phyloP scores from a whole-genome alignment of 1,140 invertebrate species.

The Meteorus sp. region DNA sequence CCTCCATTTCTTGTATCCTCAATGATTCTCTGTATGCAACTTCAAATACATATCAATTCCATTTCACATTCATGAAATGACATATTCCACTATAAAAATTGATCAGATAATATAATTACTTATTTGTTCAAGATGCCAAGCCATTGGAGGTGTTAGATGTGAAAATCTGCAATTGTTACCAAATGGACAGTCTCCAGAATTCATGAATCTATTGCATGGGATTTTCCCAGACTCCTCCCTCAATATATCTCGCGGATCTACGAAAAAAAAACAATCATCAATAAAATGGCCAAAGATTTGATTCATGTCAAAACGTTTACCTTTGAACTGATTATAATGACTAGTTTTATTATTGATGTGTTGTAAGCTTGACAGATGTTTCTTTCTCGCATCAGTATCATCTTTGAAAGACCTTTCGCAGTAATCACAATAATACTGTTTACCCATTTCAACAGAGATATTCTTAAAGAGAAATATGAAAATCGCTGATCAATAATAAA shows the following conservation, averaged over 20 bases:
- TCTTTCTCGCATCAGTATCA: slow-evolving; percentile 63
- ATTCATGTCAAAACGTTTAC: slow-evolving; percentile 44
- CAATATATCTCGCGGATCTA: slow-evolving; percentile 65
- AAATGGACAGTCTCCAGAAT: slow-evolving; percentile 64
- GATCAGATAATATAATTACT: slow-evolving; percentile 50
- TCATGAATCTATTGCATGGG: slow-evolving; percentile 62
- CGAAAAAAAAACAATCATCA: slow-evolving; percentile 25
- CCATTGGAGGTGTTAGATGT: slow-evolving; percentile 63
- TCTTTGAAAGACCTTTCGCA: slow-evolving; percentile 71
- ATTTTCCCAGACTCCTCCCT: slow-evolving; percentile 64
- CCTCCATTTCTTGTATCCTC: background rate
- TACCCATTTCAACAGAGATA: too few species aligned
- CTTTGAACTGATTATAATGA: slow-evolving; percentile 67
- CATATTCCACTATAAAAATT: too few species aligned
- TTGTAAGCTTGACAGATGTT: slow-evolving; percentile 65
- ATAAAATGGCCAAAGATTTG: background rate
- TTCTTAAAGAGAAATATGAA: too few species aligned
- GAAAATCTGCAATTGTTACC: slow-evolving; percentile 66
- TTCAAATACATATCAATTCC: slow-evolving; percentile 28
- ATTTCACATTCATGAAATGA: too few species aligned
- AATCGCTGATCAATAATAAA: too few species aligned
- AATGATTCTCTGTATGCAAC: slow-evolving; percentile 35
- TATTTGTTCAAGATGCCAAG: slow-evolving; percentile 60
- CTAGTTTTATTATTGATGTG: slow-evolving; percentile 65
- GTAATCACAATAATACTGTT: slow-evolving; percentile 71